Evolutionary conservation across 1,140 invertebrate genomes (phyloP), one percentile per base, ranked within the genome.

Genomic region (Chrysoperla carnea): DNA sequence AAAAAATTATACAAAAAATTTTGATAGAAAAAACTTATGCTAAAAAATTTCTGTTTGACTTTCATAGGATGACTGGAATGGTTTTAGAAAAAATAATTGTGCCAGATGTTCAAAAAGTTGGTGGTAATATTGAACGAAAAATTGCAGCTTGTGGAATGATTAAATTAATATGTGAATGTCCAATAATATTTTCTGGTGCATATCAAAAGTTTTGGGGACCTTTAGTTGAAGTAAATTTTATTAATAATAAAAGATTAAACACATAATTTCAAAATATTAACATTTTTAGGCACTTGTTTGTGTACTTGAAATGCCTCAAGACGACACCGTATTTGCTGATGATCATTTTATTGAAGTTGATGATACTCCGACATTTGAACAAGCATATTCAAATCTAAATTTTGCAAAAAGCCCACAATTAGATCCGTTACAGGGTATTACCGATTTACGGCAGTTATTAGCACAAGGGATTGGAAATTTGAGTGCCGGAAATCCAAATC

Each of bases 21-120:
- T n/a, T n/a, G n/a, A n/a, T n/a, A n/a, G n/a, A n/a, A n/a, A n/a
- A n/a, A n/a, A n/a, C n/a, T n/a, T n/a, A n/a, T n/a, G n/a, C n/a
- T n/a, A n/a, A n/a, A n/a, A n/a, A n/a, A n/a, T n/a, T n/a, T n/a
- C n/a, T n/a, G n/a, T n/a, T n/a, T n/a, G n/a, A n/a, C n/a, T 23
- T 56, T 68, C 64, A 8, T 56, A 86, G 83, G 53, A 89, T 98
- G 81, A 96, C 96, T 68, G 78, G 75, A 23, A 94, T 94, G 88
- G 84, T 97, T 11, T 52, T 92, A 29, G 89, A 96, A 55, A 79
- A 87, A 40, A 69, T 97, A 1, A 73, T 91, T 29, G 67, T 96
- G 13, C 58, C 77, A 6, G 90, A 97, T 58, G 61, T 90, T 45
- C 81, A 89, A 57, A 92, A 90, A 60, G 76, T 96, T 7, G 73